phyloP scores from a whole-genome alignment of 2,888 invertebrate genomes.

The Listrodromus nycthemerus region DNA sequence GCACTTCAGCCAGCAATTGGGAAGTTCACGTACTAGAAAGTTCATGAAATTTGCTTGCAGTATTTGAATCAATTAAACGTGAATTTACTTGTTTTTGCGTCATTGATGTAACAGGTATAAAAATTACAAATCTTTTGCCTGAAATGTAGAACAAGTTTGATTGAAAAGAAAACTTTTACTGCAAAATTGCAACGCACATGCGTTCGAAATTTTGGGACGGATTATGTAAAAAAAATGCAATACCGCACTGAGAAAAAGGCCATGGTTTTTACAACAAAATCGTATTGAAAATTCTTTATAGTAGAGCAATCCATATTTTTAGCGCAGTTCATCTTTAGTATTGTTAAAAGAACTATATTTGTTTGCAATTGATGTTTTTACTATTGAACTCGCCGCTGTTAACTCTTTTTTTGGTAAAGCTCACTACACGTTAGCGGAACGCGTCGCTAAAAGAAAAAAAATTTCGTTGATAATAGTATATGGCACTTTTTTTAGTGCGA shows the following conservation, averaged over 20 bases:
- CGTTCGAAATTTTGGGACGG: no score
- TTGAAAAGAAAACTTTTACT: no score
- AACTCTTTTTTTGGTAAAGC: background rate
- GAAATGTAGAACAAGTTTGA: no score
- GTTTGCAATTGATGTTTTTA: background rate
- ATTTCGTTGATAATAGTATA: background rate
- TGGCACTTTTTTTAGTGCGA: background rate
- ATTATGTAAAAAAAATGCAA: no score
- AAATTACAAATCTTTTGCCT: no score
- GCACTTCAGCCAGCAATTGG: no score
- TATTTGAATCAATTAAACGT: no score
- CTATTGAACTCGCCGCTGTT: background rate
- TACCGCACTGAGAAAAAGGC: conserved; percentile 1
- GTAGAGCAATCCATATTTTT: background rate
- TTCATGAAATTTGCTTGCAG: no score
- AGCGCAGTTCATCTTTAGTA: background rate
- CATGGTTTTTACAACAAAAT: background rate
- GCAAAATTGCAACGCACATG: no score
- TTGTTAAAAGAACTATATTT: background rate
- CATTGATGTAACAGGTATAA: no score
- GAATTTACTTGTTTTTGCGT: no score
- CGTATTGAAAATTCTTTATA: background rate
- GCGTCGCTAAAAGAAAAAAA: background rate
- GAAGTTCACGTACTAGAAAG: no score
- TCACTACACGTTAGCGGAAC: background rate